A percentile compares a stretch with the other conserved stretches of the same genome.
These are phyloP conservation scores for Heliconius ismenius DNA, from an alignment of 2,888 invertebrate species.

Conservation along the genomic window DNA sequence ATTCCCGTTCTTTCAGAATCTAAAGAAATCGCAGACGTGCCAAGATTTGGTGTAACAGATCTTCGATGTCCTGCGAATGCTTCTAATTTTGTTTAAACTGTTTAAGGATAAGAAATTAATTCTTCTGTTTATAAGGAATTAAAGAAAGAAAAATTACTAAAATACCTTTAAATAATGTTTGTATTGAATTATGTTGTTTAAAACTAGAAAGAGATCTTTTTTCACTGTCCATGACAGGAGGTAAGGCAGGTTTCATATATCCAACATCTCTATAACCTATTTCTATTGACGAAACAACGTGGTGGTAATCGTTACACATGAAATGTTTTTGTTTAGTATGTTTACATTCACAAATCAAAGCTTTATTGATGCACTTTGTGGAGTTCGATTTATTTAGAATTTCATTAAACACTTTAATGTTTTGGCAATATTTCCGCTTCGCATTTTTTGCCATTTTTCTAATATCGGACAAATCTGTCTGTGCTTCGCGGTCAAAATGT, in stretches of 20 bases:
- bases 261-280: slow-evolving; percentile 56
- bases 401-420: not conserved
- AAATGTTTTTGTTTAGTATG: slow-evolving; percentile 2
- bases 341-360: not conserved
- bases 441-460: not conserved
- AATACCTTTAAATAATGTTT: slow-evolving; percentile 67
- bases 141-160: not conserved
- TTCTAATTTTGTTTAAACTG: not conserved
- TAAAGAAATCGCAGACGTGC: slow-evolving; percentile 63
- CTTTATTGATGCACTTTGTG: not conserved
- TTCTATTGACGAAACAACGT: slow-evolving; percentile 58
- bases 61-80: slow-evolving; percentile 57
- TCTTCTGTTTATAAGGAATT: not conserved
- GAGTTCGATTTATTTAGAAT: slow-evolving; percentile 4
- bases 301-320: slow-evolving; percentile 42
- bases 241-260: slow-evolving; percentile 54
- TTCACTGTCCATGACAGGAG: slow-evolving; percentile 42
- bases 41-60: slow-evolving; percentile 65
- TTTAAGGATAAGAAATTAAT: not conserved
- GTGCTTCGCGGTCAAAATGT: slow-evolving; percentile 38
- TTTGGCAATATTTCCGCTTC: slow-evolving; percentile 15
- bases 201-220: slow-evolving; percentile 10
- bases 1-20: slow-evolving; percentile 50
- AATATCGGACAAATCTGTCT: slow-evolving; percentile 36
- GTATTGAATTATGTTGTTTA: slow-evolving; percentile 51